Conservation (phyloP, 1,140 invertebrate species). For the Carposina sasakii region DNA sequence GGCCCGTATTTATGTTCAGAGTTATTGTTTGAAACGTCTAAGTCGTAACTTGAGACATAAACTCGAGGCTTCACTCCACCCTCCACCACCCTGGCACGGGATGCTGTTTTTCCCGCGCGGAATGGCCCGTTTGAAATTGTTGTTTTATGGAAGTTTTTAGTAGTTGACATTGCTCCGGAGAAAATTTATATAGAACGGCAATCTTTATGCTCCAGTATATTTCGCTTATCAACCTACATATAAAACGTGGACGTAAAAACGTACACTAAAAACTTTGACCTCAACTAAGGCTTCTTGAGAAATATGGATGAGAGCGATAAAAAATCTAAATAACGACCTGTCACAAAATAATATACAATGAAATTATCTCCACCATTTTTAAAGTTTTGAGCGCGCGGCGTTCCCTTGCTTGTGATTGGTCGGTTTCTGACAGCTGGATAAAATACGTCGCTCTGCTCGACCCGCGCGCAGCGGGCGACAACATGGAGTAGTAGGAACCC, state of each 20-base stretch:
- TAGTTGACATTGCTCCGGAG: conserved; percentile 66
- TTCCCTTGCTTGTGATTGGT: conserved; percentile 45
- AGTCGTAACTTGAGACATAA: conserved; percentile 71
- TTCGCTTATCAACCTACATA: no score
- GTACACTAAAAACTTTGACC: no score
- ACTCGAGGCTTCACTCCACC: conserved; percentile 53
- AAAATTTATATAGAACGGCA: conserved; percentile 60
- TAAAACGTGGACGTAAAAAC: no score
- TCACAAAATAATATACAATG: conserved; percentile 70
- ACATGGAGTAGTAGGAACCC: conserved; percentile 62
- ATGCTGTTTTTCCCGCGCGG: conserved; percentile 68
- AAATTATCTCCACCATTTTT: conserved; percentile 70
- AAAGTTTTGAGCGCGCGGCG: conserved; percentile 48
- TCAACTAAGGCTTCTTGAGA: no score
- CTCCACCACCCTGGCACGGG: conserved; percentile 37
- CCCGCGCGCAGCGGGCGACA: conserved; percentile 62
- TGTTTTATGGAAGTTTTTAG: conserved; percentile 72
- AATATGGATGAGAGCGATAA: conserved; percentile 61
- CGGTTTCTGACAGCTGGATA: conserved; percentile 57
- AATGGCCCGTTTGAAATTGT: conserved; percentile 72
- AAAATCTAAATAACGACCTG: conserved; percentile 70
- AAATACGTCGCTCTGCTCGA: conserved; percentile 54
- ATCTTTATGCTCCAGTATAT: no score
- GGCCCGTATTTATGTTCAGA: conserved; percentile 65
- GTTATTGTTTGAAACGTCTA: conserved; percentile 73